phyloP scores from a whole-genome alignment of 2,113 vertebrate genomes.

The Corythaixoides concolor region DNA sequence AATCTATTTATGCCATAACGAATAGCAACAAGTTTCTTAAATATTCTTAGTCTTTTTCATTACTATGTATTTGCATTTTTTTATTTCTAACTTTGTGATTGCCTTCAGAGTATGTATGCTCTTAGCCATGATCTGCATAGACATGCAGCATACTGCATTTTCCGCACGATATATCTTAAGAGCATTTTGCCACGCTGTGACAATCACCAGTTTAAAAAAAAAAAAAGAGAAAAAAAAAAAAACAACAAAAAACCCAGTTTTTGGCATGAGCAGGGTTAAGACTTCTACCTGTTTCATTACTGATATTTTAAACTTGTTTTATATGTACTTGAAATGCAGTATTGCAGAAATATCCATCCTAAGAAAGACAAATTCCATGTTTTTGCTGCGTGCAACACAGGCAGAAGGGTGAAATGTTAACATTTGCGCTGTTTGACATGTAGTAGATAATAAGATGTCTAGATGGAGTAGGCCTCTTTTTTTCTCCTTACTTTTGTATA shows the following conservation, averaged over 20 bases:
- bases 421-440: background rate
- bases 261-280: background rate
- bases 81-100: background rate
- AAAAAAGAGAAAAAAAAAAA: background rate
- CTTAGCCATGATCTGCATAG: background rate
- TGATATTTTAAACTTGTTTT: background rate
- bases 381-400: background rate
- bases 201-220: background rate
- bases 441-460: background rate
- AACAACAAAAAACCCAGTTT: too few species aligned
- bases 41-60: background rate
- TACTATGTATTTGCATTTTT: background rate
- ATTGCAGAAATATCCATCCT: background rate
- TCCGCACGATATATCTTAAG: background rate
- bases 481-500: background rate
- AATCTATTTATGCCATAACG: background rate
- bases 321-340: background rate
- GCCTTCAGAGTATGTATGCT: background rate
- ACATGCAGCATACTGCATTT: background rate
- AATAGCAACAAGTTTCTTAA: background rate
- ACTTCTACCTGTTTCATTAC: background rate
- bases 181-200: background rate
- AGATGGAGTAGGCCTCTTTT: background rate
- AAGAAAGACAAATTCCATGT: background rate
- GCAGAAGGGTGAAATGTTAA: background rate